Evolutionary conservation across 2,888 invertebrate species (phyloP).

Genomic region (Lagria hirta): DNA sequence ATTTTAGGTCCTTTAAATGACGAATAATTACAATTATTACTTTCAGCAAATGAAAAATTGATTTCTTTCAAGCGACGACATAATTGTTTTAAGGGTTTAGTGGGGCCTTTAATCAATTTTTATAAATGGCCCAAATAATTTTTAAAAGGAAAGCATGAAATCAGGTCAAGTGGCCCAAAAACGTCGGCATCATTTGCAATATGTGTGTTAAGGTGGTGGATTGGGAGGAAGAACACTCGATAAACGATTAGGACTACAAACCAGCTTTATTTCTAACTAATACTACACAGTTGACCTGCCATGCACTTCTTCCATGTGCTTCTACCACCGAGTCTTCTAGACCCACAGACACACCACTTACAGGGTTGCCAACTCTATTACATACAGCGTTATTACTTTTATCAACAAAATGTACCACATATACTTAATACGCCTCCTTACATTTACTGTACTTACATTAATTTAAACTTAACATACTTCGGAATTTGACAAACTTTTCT

Average conservation of each 20-base stretch:
- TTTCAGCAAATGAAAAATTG: too few relatives aligned
- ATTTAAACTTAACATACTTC: conserved; percentile 18
- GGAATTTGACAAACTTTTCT: conserved; percentile 23
- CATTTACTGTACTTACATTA: conserved; percentile 14
- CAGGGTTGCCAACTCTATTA: too few relatives aligned
- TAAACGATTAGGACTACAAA: too few relatives aligned
- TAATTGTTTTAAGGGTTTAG: conserved; percentile 17
- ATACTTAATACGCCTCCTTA: conserved; percentile 19
- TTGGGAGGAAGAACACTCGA: too few relatives aligned
- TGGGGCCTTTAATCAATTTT: conserved; percentile 8
- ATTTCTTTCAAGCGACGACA: conserved; percentile 10
- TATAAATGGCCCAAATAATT: conserved; percentile 16
- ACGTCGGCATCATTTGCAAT: conserved; percentile 15
- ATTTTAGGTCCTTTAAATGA: neutral
- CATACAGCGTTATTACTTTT: neutral
- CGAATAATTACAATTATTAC: too few relatives aligned
- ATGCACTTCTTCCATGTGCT: too few relatives aligned
- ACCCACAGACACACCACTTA: too few relatives aligned
- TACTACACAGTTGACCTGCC: too few relatives aligned
- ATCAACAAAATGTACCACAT: neutral
- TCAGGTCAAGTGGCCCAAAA: conserved; percentile 18
- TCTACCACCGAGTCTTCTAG: too few relatives aligned
- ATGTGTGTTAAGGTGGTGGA: conserved; percentile 20
- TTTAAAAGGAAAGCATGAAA: conserved; percentile 19
- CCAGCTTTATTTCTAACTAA: too few relatives aligned